Base-by-base conservation (phyloP, 1,140 invertebrate genomes). In the Drosophila varians region DNA sequence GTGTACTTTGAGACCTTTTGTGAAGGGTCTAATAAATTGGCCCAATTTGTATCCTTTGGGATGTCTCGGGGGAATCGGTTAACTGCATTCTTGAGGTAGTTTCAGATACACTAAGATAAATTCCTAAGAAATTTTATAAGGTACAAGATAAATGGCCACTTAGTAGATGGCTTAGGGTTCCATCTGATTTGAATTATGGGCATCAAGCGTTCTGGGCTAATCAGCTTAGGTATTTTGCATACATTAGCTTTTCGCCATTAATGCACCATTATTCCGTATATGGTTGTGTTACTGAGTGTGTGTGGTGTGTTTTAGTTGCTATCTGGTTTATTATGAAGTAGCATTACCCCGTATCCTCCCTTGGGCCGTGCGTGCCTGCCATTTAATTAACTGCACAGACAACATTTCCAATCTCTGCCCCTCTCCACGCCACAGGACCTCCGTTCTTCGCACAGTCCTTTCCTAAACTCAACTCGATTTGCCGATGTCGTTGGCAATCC, bases 371-470 rank as follows among this genome's bases (percentile, higher is more conserved):
- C 69, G 69, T 82, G 74, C 62, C 69, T 74, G 52, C 55, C 70
- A 83, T 84, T 82, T 82, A 82, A 82, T 82, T 83, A 82, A 83
- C 74, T 74, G 61, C 51, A 65, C 60, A 82, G 58, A 54, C 38
- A 80, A 58, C 70, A 74, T 70, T 79, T 53, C 56, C 75, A 61
- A 69, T 69, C 62, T 52, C 60, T 18, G 62, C 60, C 49, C 38
- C 26, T 38, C 47, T 28, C 23, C 16, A 43, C 16, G 26, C 36
- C 38, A 18, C n/a, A 11, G 9, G 9, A n/a, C 28, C 2, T 12
- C 36, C 5, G 12, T 3, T 31, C 31, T 12, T 12, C 6, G n/a
- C n/a, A n/a, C n/a, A n/a, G 12, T 8, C 12, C 36, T 6, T 38
- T 16, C 38, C 38, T 42, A 14, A 52, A 43, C 38, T 25, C 52